Base-by-base conservation (phyloP, 2,888 invertebrate species). In the Microctonus aethiopoides region DNA sequence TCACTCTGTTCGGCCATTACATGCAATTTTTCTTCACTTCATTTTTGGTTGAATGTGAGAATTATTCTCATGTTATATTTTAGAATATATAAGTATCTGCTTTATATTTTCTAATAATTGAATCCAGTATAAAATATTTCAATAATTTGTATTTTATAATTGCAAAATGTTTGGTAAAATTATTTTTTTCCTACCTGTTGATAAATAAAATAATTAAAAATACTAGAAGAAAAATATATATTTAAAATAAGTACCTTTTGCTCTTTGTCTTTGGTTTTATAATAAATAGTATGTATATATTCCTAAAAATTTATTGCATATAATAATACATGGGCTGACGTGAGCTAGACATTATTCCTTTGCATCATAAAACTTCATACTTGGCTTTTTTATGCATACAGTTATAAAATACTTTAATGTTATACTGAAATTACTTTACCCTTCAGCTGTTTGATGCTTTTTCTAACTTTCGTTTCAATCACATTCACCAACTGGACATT, bases 381-480 rank as follows among this genome's bases (percentile, higher is more conserved):
- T 32, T 46, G 32, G 32, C 1, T n/a, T 32, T 57, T 57, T 29
- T 20, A 57, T 29, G 57, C 32, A 57, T 10, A n/a, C 57, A 34
- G 57, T 57, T 32, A 10, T 57, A 57, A 57, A 57, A 57, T n/a
- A 20, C n/a, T 29, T 57, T 57, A 57, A 57, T 57, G 34, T 32
- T 20, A 57, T 32, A 57, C 57, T 6, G 2, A 52, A 57, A 57
- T 34, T 32, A 34, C 34, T 57, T 57, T 57, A 29, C 32, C 57
- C 34, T 32, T 57, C 16, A 20, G 13, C 32, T 34, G 34, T 20
- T 32, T 57, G 26, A 26, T 57, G 10, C 10, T n/a, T 57, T 29
- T 54, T 24, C 24, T 54, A 54, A 16, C 16, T 46, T 46, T 20
- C 7, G 20, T 46, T 46, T 46, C 46, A 16, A 46, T 46, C 46